Evolutionary conservation across 2,888 invertebrate species (phyloP), one percentile per base, ranked within the genome.

Genomic region (Carcina quercana): DNA sequence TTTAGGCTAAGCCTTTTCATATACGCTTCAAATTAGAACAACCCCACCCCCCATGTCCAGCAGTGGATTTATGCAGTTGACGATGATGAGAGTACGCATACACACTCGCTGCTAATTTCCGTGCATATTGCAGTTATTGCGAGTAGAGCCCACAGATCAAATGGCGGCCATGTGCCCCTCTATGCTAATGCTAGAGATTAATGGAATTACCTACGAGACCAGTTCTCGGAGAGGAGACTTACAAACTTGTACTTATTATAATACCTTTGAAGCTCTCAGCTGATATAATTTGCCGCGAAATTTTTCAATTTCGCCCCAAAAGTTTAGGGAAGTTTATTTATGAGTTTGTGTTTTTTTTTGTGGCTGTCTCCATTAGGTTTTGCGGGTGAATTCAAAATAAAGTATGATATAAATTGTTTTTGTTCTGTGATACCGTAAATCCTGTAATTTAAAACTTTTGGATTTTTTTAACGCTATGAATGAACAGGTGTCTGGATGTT

Each of bases 101-200:
- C n/a, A n/a, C n/a, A n/a, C n/a, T n/a, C n/a, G n/a, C n/a, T n/a
- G n/a, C n/a, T n/a, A n/a, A n/a, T n/a, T n/a, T n/a, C n/a, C 53
- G 63, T 64, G 63, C 66, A 64, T 66, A 63, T 17, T 12, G 14
- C 55, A 61, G 53, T 49, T n/a, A 55, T 59, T 54, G 58, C 45
- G 50, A 59, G 59, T 59, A 55, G 49, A 60, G 44, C 40, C 47
- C 58, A 46, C 58, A 65, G 67, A 71, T 71, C 68, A 73, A 73
- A 72, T 60, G 64, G 56, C 63, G 53, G 42, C 55, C 59, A 59
- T 60, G 64, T 64, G 66, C 67, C 70, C 68, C 59, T 47, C 54
- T 50, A 71, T 69, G 71, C 59, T 72, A 71, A 73, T 75, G 69
- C 66, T 52, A 46, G 49, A 66, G 68, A 72, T 74, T 73, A 74